Percentiles rank a stretch among this genome's conserved stretches.
Evolutionary conservation across 2,113 vertebrate genomes (phyloP).

Genomic region (Rhinichthys klamathensis): DNA sequence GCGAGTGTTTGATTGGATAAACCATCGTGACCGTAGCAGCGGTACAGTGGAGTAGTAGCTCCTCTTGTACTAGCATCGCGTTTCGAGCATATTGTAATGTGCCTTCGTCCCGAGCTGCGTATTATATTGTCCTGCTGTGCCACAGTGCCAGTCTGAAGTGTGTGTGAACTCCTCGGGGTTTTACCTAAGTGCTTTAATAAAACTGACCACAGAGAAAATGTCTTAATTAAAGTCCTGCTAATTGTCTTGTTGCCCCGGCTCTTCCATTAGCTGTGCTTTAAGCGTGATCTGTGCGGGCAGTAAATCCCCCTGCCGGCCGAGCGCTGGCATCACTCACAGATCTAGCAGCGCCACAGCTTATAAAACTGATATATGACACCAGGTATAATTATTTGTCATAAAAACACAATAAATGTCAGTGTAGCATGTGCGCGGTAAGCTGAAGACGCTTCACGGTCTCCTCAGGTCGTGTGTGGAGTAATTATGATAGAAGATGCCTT

Average conservation of each 20-base stretch:
- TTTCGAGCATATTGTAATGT: neutral
- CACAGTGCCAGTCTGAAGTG: neutral
- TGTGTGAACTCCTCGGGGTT: constrained; percentile 22
- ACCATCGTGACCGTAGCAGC: neutral
- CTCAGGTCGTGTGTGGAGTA: neutral
- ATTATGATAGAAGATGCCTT: neutral
- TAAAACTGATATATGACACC: constrained; percentile 36
- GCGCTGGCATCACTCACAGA: neutral
- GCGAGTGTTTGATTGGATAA: no score
- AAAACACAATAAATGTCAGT: constrained; percentile 37
- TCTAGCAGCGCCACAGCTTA: neutral
- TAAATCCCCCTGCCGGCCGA: constrained; percentile 41
- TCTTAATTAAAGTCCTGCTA: constrained; percentile 59
- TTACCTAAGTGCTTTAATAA: constrained; percentile 56
- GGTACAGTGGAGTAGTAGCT: neutral
- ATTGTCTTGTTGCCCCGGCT: constrained; percentile 56
- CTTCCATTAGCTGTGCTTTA: constrained; percentile 44
- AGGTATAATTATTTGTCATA: constrained; percentile 41
- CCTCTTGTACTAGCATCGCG: no score
- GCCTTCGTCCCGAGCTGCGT: neutral
- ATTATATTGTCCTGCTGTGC: constrained; percentile 32
- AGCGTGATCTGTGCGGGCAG: neutral
- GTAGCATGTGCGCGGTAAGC: neutral
- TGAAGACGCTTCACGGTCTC: neutral
- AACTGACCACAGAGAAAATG: constrained; percentile 53